Evolutionary conservation across 2,888 invertebrate species (phyloP).

Genomic region (Lepidochrysops patricia): DNA sequence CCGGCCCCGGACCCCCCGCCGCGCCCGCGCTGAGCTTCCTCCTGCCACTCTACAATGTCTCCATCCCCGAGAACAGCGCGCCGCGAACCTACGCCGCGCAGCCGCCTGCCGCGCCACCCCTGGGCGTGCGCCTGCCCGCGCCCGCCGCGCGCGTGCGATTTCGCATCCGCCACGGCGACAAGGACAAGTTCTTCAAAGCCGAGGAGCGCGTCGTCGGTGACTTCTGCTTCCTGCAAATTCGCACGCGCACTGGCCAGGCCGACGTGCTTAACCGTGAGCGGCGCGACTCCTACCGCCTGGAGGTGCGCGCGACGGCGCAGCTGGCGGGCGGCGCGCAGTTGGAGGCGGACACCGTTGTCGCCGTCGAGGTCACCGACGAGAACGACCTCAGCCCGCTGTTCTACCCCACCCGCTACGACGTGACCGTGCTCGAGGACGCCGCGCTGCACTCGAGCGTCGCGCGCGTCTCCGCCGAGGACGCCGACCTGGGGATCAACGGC

Average conservation of each 20-base stretch:
- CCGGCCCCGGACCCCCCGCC: constrained; percentile 35
- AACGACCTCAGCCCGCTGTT: constrained; percentile 96
- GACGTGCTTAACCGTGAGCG: constrained; percentile 95
- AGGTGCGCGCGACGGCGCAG: constrained; percentile 77
- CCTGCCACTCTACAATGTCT: constrained; percentile 85
- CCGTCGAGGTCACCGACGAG: constrained; percentile 84
- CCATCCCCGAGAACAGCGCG: constrained; percentile 93
- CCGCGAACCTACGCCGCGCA: constrained; percentile 89
- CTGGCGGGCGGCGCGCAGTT: constrained; percentile 74
- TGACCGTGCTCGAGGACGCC: constrained; percentile 90
- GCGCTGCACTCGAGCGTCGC: constrained; percentile 87
- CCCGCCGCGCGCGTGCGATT: constrained; percentile 78
- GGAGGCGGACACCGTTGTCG: constrained; percentile 82
- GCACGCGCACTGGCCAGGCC: constrained; percentile 89
- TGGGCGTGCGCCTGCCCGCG: constrained; percentile 79
- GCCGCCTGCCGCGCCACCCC: constrained; percentile 80
- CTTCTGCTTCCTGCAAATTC: constrained; percentile 92
- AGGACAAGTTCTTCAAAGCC: constrained; percentile 93
- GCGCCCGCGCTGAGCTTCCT: constrained; percentile 77
- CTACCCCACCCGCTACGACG: constrained; percentile 90
- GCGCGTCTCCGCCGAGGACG: constrained; percentile 92
- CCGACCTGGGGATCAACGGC: constrained; percentile 95
- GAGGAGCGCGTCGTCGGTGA: constrained; percentile 93
- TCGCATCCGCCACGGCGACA: constrained; percentile 90
- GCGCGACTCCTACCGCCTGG: constrained; percentile 85